These are phyloP conservation scores for Brachypteracias leptosomus DNA, from an alignment of 2,113 vertebrate genomes.

Conservation along the genomic window DNA sequence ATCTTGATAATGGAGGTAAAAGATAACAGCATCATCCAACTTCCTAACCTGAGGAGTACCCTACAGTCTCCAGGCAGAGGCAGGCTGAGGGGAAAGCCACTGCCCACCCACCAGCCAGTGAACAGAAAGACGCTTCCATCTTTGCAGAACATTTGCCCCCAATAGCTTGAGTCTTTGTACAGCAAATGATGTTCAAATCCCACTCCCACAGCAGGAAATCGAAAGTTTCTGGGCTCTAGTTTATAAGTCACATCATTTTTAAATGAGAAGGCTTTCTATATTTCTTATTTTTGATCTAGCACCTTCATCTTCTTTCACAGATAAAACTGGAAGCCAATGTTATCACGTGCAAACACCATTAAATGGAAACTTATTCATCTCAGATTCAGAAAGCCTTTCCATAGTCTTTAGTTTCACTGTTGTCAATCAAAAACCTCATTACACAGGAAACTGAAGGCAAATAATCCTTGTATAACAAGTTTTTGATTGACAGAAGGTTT, in stretches of 20 bases:
- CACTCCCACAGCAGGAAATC: background rate
- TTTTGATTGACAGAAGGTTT: conserved; percentile 50
- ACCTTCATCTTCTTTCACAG: background rate
- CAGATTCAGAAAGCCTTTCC: conserved; percentile 37
- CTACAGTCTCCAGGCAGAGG: background rate
- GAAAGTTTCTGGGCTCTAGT: background rate
- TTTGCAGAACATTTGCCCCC: background rate
- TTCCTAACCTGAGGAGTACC: background rate
- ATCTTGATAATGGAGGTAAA: background rate
- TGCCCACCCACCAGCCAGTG: background rate
- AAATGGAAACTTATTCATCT: conserved; percentile 25
- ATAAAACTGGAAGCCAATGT: background rate
- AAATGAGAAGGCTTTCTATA: background rate
- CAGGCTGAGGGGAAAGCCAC: background rate
- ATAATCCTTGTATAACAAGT: conserved; percentile 54
- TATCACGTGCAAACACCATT: conserved; percentile 13
- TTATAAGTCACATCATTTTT: background rate
- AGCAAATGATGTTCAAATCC: background rate
- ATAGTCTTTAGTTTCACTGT: conserved; percentile 2
- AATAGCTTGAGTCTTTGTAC: background rate
- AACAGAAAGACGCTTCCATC: background rate
- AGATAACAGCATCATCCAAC: background rate
- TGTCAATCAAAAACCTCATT: conserved; percentile 65
- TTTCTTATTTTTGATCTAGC: background rate
- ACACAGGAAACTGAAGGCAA: conserved; percentile 54